These are phyloP conservation scores for Trematomus loennbergii DNA, from an alignment of 2,113 vertebrate species.

Conservation along the genomic window DNA sequence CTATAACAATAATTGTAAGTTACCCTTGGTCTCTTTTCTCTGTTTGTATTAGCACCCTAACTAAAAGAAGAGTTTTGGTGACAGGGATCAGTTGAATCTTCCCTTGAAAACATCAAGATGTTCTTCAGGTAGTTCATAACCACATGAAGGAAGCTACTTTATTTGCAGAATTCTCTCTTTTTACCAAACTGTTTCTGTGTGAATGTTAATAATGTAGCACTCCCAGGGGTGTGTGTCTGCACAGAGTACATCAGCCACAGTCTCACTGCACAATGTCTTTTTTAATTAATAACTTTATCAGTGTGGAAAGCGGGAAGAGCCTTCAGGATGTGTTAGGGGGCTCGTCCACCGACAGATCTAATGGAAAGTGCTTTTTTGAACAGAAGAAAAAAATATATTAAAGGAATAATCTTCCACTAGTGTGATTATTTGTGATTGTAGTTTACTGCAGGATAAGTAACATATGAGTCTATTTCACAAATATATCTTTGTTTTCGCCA, in stretches of 20 bases:
- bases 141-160: slow-evolving; percentile 11
- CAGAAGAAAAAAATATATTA: neutral
- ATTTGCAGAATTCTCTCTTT: neutral
- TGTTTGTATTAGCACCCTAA: no score
- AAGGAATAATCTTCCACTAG: neutral
- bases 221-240: slow-evolving; percentile 8
- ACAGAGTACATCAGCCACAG: slow-evolving; percentile 6
- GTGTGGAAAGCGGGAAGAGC: slow-evolving; percentile 27
- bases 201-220: slow-evolving; percentile 26
- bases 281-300: slow-evolving; percentile 52
- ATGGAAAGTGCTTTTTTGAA: slow-evolving; percentile 29
- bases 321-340: slow-evolving; percentile 27
- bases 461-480: neutral
- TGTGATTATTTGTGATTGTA: neutral
- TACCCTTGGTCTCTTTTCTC: neutral
- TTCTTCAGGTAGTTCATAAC: slow-evolving; percentile 4
- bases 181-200: slow-evolving; percentile 12
- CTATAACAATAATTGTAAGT: neutral
- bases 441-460: neutral
- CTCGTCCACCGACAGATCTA: slow-evolving; percentile 28
- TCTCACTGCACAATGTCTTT: slow-evolving; percentile 4
- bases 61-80: no score
- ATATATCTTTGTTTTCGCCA: neutral
- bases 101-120: slow-evolving; percentile 3
- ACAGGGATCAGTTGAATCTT: neutral